Evolutionary conservation across 35 echinoderm and acorn worm species (phyloP).

Genomic region (Lytechinus pictus): DNA sequence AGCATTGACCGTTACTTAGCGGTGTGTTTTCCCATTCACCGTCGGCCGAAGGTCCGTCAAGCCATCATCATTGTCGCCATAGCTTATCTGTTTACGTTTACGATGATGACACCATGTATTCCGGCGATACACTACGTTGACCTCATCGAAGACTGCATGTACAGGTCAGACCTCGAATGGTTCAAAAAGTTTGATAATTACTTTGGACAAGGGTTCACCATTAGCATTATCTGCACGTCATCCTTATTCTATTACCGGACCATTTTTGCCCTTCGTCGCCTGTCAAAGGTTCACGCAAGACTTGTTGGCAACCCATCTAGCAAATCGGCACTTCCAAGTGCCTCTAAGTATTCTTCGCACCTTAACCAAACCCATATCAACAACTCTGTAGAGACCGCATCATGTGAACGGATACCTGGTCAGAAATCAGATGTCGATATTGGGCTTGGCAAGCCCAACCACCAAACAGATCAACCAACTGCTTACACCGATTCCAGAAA

Average conservation of each 20-base stretch:
- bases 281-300: not conserved
- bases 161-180: not conserved
- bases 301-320: too few relatives aligned
- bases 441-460: not conserved
- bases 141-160: not conserved
- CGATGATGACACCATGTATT: not conserved
- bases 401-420: not conserved
- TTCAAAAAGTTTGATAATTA: not conserved
- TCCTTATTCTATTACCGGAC: not conserved
- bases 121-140: not conserved
- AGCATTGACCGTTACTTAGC: slow-evolving; percentile 61
- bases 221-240: not conserved
- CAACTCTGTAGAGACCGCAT: not conserved
- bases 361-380: not conserved
- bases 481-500: not conserved
- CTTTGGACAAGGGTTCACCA: not conserved
- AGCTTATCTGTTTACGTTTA: not conserved
- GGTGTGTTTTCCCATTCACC: slow-evolving; percentile 55
- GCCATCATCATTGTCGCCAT: slow-evolving; percentile 49
- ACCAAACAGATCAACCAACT: not conserved
- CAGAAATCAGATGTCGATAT: not conserved
- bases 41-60: slow-evolving; percentile 14
- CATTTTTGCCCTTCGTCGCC: not conserved
- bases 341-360: not conserved
- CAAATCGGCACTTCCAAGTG: not conserved